Conservation (phyloP, 2,888 invertebrate genomes). For the Dione vanillae region DNA sequence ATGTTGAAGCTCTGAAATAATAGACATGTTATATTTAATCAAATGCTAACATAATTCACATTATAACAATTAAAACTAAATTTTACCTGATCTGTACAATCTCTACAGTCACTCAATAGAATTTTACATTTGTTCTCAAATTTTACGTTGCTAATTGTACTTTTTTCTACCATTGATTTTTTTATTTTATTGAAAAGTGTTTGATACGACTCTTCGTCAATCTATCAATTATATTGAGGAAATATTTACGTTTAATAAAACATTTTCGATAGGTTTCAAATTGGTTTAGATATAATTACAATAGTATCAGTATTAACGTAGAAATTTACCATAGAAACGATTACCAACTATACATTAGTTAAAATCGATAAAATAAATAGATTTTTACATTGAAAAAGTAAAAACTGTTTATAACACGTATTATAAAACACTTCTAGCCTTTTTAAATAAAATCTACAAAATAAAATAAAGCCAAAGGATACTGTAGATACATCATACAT, state of each 20-base stretch:
- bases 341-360: too few relatives aligned
- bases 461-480: slow-evolving; percentile 52
- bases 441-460: neutral
- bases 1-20: slow-evolving; percentile 63
- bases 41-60: slow-evolving; percentile 11
- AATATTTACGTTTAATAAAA: neutral
- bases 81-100: slow-evolving; percentile 64
- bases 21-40: slow-evolving; percentile 2
- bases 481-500: slow-evolving; percentile 53
- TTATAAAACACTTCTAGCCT: neutral
- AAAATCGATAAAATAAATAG: too few relatives aligned
- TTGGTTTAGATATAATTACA: too few relatives aligned
- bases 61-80: neutral
- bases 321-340: too few relatives aligned
- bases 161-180: slow-evolving; percentile 49
- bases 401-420: neutral
- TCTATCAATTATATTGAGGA: slow-evolving; percentile 50
- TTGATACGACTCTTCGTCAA: slow-evolving; percentile 56
- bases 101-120: slow-evolving; percentile 60
- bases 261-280: too few relatives aligned
- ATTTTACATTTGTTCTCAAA: slow-evolving; percentile 55
- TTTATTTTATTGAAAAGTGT: slow-evolving; percentile 60
- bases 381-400: neutral
- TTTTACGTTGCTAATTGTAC: slow-evolving; percentile 47
- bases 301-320: too few relatives aligned